Base-by-base conservation (phyloP, 2,797 vertebrate genomes). In the Bufotes viridis region DNA sequence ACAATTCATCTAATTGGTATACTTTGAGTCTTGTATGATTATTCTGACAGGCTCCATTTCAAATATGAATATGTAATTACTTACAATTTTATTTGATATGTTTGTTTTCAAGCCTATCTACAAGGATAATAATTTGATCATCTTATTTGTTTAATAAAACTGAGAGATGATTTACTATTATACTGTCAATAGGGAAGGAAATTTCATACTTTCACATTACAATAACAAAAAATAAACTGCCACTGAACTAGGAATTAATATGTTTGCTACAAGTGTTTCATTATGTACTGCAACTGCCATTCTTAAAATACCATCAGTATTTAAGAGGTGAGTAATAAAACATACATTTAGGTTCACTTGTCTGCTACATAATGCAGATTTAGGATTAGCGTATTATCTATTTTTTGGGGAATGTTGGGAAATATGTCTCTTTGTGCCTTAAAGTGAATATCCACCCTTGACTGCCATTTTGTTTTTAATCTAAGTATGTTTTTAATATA, bases 11-110 rank as follows among this genome's bases (percentile, higher is more conserved):
- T 81, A 61, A 61, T 20, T 42, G 58, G 78, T 22, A 14, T 72
- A 72, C 57, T 83, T 34, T 72, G 67, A 82, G n/a, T 15, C 67
- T 29, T n/a, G 55, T 57, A 58, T 83, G 58, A 83, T 72, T 67
- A 22, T 14, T 70, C 53, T 72, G 67, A 57, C 51, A 58, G 58
- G 65, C 61, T 70, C 51, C 12, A 67, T 69, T 70, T 13, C 51
- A 83, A 51, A 22, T 18, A 83, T 83, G 24, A 34, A 83, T 58
- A 83, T 70, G 57, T 51, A 57, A 83, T 57, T 70, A 18, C 53
- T 18, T 11, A 58, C 67, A 72, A 74, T 74, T 83, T 8, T 83
- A 53, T 29, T 72, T 29, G 55, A 24, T 70, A 82, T 82, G n/a
- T 17, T 70, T 4, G 2, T 69, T 82, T 82, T 69, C 49, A 82